Conservation (phyloP, 2,113 vertebrate genomes). For the Odocoileus virginianus region DNA sequence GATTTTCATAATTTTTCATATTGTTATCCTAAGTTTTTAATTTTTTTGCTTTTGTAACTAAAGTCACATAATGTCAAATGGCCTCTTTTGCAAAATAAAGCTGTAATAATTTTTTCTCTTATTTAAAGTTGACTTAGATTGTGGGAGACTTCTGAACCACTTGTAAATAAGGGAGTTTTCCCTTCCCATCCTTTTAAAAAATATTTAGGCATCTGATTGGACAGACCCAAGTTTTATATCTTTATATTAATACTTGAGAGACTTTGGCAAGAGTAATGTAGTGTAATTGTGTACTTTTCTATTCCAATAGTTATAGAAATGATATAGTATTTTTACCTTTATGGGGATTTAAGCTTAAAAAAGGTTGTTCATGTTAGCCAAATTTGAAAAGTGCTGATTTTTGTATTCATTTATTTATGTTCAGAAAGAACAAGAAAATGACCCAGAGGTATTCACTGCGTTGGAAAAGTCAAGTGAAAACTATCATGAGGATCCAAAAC, state of each 20-base stretch:
- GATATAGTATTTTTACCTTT: not conserved
- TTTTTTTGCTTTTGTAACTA: constrained; percentile 11
- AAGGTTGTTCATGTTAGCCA: not conserved
- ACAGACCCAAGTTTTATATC: not conserved
- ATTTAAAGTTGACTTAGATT: constrained; percentile 18
- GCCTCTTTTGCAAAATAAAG: constrained; percentile 26
- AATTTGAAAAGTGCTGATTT: constrained; percentile 33
- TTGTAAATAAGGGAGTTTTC: not conserved
- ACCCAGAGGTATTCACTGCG: not conserved
- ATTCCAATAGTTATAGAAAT: not conserved
- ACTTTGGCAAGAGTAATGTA: not conserved
- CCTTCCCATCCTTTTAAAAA: not conserved
- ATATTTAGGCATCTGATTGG: not conserved
- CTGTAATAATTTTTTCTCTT: not conserved
- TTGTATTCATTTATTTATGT: constrained; percentile 19
- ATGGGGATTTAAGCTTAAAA: not conserved
- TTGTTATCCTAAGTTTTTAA: not conserved
- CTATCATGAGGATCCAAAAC: not conserved
- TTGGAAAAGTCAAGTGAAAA: constrained; percentile 39
- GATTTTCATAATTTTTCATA: constrained; percentile 2
- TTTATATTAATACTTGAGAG: not conserved
- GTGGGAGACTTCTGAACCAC: not conserved
- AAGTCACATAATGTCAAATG: not conserved
- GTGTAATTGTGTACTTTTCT: constrained; percentile 22
- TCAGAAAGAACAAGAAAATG: constrained; percentile 72